Percentiles rank a stretch among this genome's conserved stretches.
Conservation (phyloP, 2,113 vertebrate genomes). For the Uria aalge region DNA sequence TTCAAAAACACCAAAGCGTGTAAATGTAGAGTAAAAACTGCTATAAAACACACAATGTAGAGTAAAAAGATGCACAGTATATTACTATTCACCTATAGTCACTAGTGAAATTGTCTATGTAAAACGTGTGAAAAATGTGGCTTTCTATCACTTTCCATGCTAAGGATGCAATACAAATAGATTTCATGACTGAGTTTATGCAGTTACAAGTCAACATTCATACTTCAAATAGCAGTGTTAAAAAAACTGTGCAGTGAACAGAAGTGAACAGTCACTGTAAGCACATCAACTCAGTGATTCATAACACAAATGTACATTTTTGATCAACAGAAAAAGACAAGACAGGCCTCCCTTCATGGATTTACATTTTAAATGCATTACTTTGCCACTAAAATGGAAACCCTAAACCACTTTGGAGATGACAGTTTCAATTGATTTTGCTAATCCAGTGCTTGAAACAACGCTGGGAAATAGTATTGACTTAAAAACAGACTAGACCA, state of each 20-base stretch:
- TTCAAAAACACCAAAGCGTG: neutral
- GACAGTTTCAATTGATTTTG: neutral
- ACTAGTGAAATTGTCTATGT: neutral
- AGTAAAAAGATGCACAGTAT: neutral
- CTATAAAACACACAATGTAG: neutral
- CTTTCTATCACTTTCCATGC: neutral
- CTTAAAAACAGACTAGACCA: neutral
- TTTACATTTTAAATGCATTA: neutral
- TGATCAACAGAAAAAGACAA: neutral
- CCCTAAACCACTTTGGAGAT: neutral
- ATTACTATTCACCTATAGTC: neutral
- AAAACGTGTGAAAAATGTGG: neutral
- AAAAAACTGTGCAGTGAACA: neutral
- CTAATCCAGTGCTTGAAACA: neutral
- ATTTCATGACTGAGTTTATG: neutral
- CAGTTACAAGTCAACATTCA: neutral
- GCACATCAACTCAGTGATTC: neutral
- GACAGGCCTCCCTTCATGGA: neutral
- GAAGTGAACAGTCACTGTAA: neutral
- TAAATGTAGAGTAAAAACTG: neutral
- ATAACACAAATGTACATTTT: neutral
- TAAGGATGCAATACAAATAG: neutral
- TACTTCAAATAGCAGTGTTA: neutral
- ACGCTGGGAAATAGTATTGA: neutral
- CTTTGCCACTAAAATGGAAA: neutral